A percentile compares a stretch with the other conserved stretches of the same genome.
Evolutionary conservation across 2,113 vertebrate species (phyloP).

Genomic region (Sphyrna mokarran): DNA sequence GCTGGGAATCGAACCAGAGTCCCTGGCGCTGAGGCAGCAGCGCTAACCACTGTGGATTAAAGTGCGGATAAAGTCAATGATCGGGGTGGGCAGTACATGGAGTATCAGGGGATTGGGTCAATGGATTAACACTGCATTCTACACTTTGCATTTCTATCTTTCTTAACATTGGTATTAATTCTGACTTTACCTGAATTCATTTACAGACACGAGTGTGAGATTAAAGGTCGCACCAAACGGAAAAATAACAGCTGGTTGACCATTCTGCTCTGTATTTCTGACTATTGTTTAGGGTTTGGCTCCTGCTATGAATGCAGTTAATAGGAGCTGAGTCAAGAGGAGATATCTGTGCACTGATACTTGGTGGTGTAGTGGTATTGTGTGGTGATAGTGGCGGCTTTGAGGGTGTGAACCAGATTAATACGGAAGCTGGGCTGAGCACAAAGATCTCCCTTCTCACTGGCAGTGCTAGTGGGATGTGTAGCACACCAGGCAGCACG

Average conservation of each 20-base stretch:
- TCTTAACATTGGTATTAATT: neutral
- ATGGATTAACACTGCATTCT: neutral
- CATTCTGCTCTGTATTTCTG: neutral
- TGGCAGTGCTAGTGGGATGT: no score
- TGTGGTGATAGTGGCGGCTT: no score
- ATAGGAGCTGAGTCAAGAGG: neutral
- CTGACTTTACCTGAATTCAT: neutral
- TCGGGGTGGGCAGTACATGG: neutral
- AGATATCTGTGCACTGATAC: neutral
- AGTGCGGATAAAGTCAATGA: neutral
- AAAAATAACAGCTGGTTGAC: neutral
- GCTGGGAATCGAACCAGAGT: no score
- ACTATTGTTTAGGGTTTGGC: neutral
- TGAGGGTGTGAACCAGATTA: no score
- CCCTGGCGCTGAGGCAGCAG: no score
- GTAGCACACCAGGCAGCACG: no score
- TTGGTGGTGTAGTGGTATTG: no score
- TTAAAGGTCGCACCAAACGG: neutral
- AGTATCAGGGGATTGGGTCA: neutral
- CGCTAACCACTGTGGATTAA: neutral
- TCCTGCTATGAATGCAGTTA: neutral
- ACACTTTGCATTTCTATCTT: neutral
- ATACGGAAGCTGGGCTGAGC: no score
- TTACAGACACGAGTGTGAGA: neutral
- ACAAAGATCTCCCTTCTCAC: no score